phyloP scores from a whole-genome alignment of 2,113 vertebrate genomes.

The Rhabdomys dilectus region DNA sequence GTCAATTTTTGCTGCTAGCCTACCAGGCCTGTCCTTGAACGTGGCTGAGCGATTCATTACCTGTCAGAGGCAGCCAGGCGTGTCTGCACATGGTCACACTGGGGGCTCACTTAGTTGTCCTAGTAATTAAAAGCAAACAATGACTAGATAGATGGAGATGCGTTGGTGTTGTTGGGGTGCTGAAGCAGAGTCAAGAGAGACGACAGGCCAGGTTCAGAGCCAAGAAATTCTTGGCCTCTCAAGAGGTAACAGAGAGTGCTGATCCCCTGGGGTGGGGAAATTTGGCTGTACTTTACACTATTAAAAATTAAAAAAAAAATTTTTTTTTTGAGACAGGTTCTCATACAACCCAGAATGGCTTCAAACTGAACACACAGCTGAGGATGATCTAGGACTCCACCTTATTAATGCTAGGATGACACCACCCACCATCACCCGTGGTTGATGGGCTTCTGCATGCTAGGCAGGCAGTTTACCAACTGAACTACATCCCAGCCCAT shows the following conservation, averaged over 20 bases:
- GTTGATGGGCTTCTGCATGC: background rate
- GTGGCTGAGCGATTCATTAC: background rate
- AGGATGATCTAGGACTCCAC: background rate
- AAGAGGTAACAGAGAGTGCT: background rate
- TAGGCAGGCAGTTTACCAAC: background rate
- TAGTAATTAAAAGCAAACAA: constrained; percentile 77
- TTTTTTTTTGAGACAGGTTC: background rate
- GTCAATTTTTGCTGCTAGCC: background rate
- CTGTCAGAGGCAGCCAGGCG: background rate
- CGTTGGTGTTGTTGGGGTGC: background rate
- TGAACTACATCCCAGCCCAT: background rate
- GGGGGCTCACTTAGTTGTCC: constrained; percentile 55
- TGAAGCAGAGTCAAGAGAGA: constrained; percentile 1
- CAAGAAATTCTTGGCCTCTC: background rate
- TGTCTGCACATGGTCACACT: rapidly evolving
- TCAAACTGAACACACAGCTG: background rate
- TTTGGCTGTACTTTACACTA: background rate
- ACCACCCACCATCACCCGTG: background rate
- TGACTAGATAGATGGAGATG: background rate
- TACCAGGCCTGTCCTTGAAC: constrained; percentile 69
- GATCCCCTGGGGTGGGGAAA: rapidly evolving
- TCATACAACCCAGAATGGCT: background rate
- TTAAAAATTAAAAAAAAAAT: background rate
- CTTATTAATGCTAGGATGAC: background rate
- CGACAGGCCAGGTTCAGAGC: background rate